A percentile compares a stretch with the other conserved stretches of the same genome.
Conservation (phyloP, 2,797 vertebrate genomes). For the Pseudochirops cupreus region DNA sequence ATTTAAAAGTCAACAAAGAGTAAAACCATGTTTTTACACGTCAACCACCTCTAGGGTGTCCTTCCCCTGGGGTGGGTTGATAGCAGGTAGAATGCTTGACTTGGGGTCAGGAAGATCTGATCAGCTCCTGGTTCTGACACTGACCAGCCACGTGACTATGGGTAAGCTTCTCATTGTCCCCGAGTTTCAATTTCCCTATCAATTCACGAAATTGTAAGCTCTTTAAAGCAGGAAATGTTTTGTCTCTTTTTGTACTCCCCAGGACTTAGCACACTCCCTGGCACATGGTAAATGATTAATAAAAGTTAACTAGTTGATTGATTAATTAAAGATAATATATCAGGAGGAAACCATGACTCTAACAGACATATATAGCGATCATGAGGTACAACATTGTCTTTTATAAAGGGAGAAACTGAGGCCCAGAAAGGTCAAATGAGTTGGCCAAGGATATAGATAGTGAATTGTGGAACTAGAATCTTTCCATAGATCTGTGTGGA, state of each 20-base stretch:
- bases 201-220: no score
- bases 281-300: neutral
- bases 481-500: neutral
- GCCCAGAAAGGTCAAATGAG: neutral
- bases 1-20: neutral
- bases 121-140: neutral
- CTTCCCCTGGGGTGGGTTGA: neutral
- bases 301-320: neutral
- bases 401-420: neutral
- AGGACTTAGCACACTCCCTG: neutral
- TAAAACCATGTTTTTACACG: neutral
- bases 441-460: neutral
- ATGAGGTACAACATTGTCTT: neutral
- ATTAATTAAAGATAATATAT: neutral
- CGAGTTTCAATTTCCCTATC: neutral
- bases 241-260: neutral
- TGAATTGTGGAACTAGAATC: neutral
- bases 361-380: neutral
- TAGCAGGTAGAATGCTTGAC: neutral
- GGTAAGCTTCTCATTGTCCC: neutral
- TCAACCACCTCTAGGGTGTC: neutral
- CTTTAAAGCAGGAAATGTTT: neutral
- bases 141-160: neutral
- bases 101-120: neutral
- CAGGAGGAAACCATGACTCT: neutral